A percentile compares a stretch with the other conserved stretches of the same genome.
Evolutionary conservation across 2,797 vertebrate genomes (phyloP).

Genomic region (Ispidina picta): DNA sequence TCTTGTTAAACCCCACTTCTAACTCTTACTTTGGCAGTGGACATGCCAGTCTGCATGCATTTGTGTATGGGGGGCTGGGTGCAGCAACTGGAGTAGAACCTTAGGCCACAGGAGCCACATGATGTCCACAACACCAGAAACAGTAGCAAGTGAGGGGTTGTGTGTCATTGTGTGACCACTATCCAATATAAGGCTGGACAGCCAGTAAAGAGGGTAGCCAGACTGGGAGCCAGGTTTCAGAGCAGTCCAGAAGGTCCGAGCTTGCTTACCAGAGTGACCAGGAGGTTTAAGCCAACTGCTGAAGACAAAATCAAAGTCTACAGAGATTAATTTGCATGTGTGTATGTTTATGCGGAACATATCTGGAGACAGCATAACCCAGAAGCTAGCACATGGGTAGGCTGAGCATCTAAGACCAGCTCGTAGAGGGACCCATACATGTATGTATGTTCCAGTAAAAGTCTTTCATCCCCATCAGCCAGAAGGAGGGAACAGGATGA

Average conservation of each 20-base stretch:
- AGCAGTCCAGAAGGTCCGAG: background rate
- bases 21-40: background rate
- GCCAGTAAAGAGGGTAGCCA: background rate
- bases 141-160: rapidly evolving
- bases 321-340: background rate
- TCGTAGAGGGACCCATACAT: background rate
- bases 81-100: background rate
- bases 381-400: background rate
- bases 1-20: background rate
- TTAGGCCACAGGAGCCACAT: background rate
- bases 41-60: background rate
- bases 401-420: background rate
- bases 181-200: background rate
- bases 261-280: background rate
- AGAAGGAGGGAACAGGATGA: background rate
- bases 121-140: background rate
- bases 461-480: background rate
- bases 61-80: background rate
- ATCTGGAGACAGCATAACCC: background rate
- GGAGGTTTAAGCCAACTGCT: background rate
- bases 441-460: background rate
- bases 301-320: background rate
- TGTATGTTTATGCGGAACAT: background rate
- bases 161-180: too few species aligned
- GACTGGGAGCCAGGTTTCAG: background rate